Evolutionary conservation across 1,140 invertebrate species (phyloP), one percentile per base, ranked within the genome.

Genomic region (Drosophila willistoni): DNA sequence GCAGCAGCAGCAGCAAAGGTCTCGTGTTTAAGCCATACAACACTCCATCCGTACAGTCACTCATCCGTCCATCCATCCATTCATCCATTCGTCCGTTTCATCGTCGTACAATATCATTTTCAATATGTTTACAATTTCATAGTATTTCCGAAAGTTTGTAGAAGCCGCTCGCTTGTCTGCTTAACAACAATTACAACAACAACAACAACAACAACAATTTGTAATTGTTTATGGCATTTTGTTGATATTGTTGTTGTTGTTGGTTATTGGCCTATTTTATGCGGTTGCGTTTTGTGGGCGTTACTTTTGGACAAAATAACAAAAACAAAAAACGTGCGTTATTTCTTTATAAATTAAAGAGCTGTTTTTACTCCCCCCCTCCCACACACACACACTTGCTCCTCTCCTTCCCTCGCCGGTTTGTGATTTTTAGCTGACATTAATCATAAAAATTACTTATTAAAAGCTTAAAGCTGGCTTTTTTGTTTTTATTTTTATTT

Each of bases 191-290:
- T 69, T 75, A 66, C 72, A 61, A 42, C 62, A 67, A 66, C 71
- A 71, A 57, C 39, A 71, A 33, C 17, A 22, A 54, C 47, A 62
- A 19, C 36, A 60, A 57, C 39, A 76, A 63, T 60, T 67, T 71
- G 74, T 78, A 78, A 77, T 78, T 77, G 68, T 78, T 77, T 76
- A 77, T 77, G 73, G 73, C 66, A 76, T 77, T 77, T 22, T 51
- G 42, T 70, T 44, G 12, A 12, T n/a, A n/a, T n/a, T n/a, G n/a
- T n/a, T 47, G 54, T 64, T 62, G 62, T 56, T 65, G 34, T 67
- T 79, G 68, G 66, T 79, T 79, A 86, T 87, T 86, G 83, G 83
- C 83, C 83, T 87, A 87, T 86, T 81, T 81, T 77, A 47, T 57
- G 22, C 36, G 42, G 65, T 66, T 66, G 59, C 66, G 47, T 72